A percentile compares a stretch with the other conserved stretches of the same genome.
Conservation (phyloP, 2,888 invertebrate genomes). For the Drosophila prolongata region DNA sequence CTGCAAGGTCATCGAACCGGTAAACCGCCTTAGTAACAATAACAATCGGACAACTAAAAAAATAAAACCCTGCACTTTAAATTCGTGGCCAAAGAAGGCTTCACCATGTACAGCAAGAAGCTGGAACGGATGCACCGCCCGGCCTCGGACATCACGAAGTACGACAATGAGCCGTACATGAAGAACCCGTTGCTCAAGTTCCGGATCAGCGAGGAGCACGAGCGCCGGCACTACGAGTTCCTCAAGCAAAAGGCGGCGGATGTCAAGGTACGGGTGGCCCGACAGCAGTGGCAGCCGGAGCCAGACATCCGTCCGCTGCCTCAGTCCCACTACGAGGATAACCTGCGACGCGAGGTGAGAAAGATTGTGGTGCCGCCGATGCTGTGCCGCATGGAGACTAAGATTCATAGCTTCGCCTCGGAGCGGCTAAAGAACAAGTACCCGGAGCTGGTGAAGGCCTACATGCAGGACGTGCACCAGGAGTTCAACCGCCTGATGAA, state of each 20-base stretch:
- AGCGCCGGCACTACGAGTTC: conserved; percentile 81
- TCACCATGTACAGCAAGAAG: conserved; percentile 76
- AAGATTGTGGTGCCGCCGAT: conserved; percentile 87
- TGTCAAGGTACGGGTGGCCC: conserved; percentile 80
- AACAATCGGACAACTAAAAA: conserved; percentile 16
- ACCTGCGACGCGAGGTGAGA: conserved; percentile 86
- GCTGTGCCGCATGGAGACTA: conserved; percentile 87
- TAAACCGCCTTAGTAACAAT: conserved; percentile 63
- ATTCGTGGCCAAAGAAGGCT: conserved; percentile 8
- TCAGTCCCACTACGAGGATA: conserved; percentile 86
- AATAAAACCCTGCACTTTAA: neutral
- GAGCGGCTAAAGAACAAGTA: conserved; percentile 86
- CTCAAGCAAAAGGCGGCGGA: conserved; percentile 81
- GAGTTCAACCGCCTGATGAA: conserved; percentile 88
- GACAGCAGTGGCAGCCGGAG: conserved; percentile 66
- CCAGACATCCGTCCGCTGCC: conserved; percentile 86
- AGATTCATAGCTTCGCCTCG: conserved; percentile 87
- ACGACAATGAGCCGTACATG: conserved; percentile 83
- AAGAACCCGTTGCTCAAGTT: conserved; percentile 83
- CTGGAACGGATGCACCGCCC: conserved; percentile 82
- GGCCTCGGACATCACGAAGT: conserved; percentile 80
- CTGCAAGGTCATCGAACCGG: conserved; percentile 10
- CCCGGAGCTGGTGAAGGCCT: conserved; percentile 85
- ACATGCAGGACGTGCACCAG: conserved; percentile 85
- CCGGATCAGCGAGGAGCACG: conserved; percentile 81